Evolutionary conservation across 2,113 vertebrate genomes (phyloP).

Genomic region (Oreotrochilus melanogaster): DNA sequence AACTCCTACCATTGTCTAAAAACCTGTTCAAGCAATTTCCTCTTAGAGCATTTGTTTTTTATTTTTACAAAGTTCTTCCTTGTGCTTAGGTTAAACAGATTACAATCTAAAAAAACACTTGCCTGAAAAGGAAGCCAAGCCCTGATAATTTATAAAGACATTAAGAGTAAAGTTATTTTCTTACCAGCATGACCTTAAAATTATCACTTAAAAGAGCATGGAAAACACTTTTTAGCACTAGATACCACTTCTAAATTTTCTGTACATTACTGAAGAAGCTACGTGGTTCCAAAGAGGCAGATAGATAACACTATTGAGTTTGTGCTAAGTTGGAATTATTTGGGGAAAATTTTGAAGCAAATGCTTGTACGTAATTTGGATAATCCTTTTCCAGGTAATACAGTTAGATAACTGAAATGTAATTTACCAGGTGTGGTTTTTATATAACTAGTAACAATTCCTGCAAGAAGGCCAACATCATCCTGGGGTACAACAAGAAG

Average conservation of each 20-base stretch:
- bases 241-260: not conserved
- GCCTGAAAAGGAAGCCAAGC: constrained; percentile 78
- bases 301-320: not conserved
- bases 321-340: not conserved
- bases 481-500: no score
- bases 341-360: not conserved
- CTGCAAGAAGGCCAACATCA: not conserved
- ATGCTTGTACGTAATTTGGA: not conserved
- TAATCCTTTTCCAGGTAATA: not conserved
- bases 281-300: not conserved
- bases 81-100: constrained; percentile 73
- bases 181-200: not conserved
- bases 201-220: not conserved
- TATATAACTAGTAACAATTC: not conserved
- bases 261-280: not conserved
- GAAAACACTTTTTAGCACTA: not conserved
- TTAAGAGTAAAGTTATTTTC: constrained; percentile 15
- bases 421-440: not conserved
- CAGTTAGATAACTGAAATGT: not conserved
- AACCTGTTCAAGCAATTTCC: constrained; percentile 75
- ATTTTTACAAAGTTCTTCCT: constrained; percentile 77
- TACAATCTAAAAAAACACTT: constrained; percentile 73
- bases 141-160: constrained; percentile 63
- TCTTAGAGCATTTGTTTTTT: constrained; percentile 75
- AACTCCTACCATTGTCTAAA: constrained; percentile 55